Evolutionary conservation across 2,797 vertebrate species (phyloP).

Genomic region (Morelia viridis): DNA sequence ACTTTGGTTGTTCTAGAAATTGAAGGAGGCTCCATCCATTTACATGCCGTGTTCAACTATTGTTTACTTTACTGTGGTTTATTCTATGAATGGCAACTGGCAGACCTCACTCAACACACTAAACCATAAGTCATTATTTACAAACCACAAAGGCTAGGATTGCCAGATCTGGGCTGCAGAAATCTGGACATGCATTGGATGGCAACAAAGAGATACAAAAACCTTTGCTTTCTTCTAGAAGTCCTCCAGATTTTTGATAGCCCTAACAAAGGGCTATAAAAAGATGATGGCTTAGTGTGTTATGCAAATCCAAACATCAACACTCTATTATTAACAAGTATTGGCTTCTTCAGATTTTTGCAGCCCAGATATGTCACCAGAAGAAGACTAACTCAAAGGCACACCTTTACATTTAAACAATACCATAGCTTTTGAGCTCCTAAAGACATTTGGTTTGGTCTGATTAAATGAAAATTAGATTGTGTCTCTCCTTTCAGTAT

Average conservation of each 20-base stretch:
- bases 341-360: neutral
- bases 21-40: neutral
- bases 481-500: neutral
- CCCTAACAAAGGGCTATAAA: neutral
- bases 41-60: neutral
- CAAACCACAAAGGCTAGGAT: neutral
- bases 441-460: neutral
- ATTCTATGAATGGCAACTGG: neutral
- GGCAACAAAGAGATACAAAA: neutral
- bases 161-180: neutral
- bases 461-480: neutral
- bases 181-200: neutral
- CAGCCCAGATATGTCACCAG: neutral
- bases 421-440: neutral
- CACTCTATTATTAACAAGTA: neutral
- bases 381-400: neutral
- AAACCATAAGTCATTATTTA: neutral
- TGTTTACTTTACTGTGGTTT: neutral
- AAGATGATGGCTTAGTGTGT: neutral
- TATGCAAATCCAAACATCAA: neutral
- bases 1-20: neutral
- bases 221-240: neutral
- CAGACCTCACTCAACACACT: neutral
- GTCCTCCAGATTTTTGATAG: neutral
- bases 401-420: neutral